Percentiles rank a stretch among this genome's conserved stretches.
These are phyloP conservation scores for Dyspetes luteomarginatus DNA, from an alignment of 2,888 invertebrate genomes.

Conservation along the genomic window DNA sequence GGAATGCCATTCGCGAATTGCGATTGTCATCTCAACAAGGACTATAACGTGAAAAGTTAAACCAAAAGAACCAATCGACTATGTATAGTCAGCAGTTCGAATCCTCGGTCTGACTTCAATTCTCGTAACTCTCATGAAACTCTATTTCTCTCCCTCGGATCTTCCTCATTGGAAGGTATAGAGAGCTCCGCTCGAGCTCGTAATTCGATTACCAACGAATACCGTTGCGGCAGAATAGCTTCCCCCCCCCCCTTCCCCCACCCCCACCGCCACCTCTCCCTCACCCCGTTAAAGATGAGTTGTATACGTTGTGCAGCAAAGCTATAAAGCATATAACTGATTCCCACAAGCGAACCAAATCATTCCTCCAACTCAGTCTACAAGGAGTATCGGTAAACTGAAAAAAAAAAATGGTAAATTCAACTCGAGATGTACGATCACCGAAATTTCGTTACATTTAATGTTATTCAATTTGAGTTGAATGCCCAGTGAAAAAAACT, in stretches of 20 bases:
- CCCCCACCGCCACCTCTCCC: too few species aligned
- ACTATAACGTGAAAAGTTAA: background rate
- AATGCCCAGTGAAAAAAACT: too few species aligned
- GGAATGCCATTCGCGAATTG: background rate
- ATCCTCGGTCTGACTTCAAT: conserved; percentile 6
- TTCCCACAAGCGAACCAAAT: conserved; percentile 25
- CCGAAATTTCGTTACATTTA: too few species aligned
- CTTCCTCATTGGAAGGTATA: background rate
- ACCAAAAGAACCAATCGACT: conserved; percentile 11
- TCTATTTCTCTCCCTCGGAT: conserved; percentile 1
- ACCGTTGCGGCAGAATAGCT: conserved; percentile 48
- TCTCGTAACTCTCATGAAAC: conserved; percentile 23
- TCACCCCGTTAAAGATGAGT: conserved; percentile 31
- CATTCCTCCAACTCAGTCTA: conserved; percentile 24
- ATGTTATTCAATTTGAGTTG: too few species aligned
- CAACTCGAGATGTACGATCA: too few species aligned
- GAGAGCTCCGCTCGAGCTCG: conserved; percentile 52
- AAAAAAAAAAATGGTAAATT: too few species aligned
- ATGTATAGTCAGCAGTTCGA: conserved; percentile 19
- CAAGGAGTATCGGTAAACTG: background rate
- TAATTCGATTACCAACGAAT: conserved; percentile 57
- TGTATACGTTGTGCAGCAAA: conserved; percentile 1
- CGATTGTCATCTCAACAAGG: background rate
- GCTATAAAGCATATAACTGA: conserved; percentile 14
- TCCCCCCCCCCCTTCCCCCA: too few species aligned